These are phyloP conservation scores for Choristoneura fumiferana DNA, from an alignment of 1,140 invertebrate species.

Conservation along the genomic window DNA sequence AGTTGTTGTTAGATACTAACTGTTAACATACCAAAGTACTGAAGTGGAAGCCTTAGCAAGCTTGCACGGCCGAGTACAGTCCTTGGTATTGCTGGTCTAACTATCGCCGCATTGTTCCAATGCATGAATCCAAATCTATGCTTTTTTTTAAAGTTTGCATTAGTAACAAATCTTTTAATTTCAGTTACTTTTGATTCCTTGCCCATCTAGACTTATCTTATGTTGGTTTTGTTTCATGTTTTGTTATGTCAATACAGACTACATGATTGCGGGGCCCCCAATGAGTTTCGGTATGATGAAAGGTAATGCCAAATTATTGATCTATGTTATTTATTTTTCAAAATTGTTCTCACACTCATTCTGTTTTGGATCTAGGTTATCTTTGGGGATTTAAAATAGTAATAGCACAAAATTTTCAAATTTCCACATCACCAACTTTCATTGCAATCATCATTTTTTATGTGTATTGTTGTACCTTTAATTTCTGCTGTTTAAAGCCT, in stretches of 20 bases:
- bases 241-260: conserved; percentile 82
- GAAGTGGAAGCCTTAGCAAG: conserved; percentile 52
- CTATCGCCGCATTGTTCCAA: conserved; percentile 44
- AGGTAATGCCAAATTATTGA: conserved; percentile 80
- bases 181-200: conserved; percentile 56
- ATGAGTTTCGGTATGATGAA: conserved; percentile 88
- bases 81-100: conserved; percentile 65
- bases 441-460: conserved; percentile 32
- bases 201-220: conserved; percentile 63
- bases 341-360: conserved; percentile 59
- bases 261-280: conserved; percentile 85
- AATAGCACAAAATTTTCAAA: conserved; percentile 49
- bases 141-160: conserved; percentile 63
- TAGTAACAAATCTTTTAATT: conserved; percentile 55
- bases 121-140: conserved; percentile 68
- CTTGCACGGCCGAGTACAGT: conserved; percentile 54
- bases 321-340: conserved; percentile 57
- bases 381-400: conserved; percentile 56
- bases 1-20: conserved; percentile 70
- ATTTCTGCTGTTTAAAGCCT: conserved; percentile 55
- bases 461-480: conserved; percentile 36
- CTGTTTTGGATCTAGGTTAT: conserved; percentile 58
- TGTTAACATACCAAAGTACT: conserved; percentile 55
- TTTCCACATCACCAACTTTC: conserved; percentile 46
- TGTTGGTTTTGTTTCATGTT: conserved; percentile 82